Evolutionary conservation across 2,797 vertebrate species (phyloP).

Genomic region (Sebastes ruberrimus): DNA sequence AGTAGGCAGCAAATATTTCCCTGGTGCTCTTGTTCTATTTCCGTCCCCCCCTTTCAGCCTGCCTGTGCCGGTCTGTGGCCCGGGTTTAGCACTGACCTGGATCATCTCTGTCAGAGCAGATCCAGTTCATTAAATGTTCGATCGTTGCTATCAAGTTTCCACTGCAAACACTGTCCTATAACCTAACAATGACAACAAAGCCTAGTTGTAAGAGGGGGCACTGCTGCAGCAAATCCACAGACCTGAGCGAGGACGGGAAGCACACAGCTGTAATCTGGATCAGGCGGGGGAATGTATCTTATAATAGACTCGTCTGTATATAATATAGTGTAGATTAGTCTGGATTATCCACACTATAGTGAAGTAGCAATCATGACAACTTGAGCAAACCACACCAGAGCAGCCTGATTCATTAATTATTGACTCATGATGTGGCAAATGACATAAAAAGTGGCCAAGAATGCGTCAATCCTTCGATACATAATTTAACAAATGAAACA

Average conservation of each 20-base stretch:
- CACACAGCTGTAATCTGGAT: conserved; percentile 33
- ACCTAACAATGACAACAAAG: conserved; percentile 63
- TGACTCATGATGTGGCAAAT: conserved; percentile 50
- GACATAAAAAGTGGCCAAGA: conserved; percentile 34
- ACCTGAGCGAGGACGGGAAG: conserved; percentile 13
- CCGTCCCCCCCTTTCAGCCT: conserved; percentile 42
- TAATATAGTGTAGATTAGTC: conserved; percentile 12
- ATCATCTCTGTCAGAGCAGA: conserved; percentile 68
- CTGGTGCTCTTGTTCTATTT: conserved; percentile 68
- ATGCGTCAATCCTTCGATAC: conserved; percentile 42
- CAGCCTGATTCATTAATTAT: conserved; percentile 54
- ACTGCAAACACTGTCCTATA: conserved; percentile 58
- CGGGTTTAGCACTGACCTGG: conserved; percentile 63
- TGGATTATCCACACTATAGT: conserved; percentile 34
- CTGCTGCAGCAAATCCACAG: conserved; percentile 35
- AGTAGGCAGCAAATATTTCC: conserved; percentile 32
- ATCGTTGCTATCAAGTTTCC: conserved; percentile 70
- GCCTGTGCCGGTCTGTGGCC: conserved; percentile 58
- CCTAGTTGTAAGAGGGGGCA: conserved; percentile 14
- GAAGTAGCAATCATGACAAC: conserved; percentile 25
- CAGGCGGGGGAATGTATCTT: conserved; percentile 3
- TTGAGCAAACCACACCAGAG: conserved; percentile 16
- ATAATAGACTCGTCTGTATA: conserved; percentile 17
- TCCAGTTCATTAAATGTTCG: conserved; percentile 69
- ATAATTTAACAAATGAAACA: conserved; percentile 49